These are phyloP conservation scores for Numenius phaeopus DNA, from an alignment of 2,797 vertebrate species.

Conservation along the genomic window DNA sequence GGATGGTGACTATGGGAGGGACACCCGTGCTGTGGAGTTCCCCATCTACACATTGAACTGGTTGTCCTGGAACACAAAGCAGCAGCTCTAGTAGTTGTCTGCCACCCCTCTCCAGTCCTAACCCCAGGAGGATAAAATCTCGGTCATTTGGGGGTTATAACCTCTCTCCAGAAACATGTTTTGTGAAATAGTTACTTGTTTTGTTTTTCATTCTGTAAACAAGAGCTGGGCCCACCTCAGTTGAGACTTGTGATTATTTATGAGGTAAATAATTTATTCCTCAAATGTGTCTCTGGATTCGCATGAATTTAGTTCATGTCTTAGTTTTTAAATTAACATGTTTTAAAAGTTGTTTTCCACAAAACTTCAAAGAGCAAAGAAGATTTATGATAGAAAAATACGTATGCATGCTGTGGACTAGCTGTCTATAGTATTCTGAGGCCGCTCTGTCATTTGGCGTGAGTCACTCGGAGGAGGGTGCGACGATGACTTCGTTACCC, in stretches of 20 bases:
- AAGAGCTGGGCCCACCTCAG: not conserved
- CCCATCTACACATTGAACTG: not conserved
- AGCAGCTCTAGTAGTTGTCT: not conserved
- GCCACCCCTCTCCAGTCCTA: not conserved
- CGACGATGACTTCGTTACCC: too few relatives aligned
- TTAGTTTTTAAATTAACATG: not conserved
- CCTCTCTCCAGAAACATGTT: not conserved
- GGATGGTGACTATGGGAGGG: not conserved
- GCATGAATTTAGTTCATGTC: not conserved
- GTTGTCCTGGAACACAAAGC: not conserved
- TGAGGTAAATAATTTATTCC: not conserved
- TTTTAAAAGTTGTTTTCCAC: not conserved
- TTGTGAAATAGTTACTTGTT: not conserved
- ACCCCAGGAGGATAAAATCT: not conserved
- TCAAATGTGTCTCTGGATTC: not conserved
- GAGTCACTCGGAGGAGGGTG: not conserved
- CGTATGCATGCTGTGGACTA: rapidly evolving
- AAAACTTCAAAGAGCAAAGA: not conserved
- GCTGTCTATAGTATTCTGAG: not conserved
- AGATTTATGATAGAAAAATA: not conserved
- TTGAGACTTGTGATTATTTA: not conserved
- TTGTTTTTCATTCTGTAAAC: not conserved
- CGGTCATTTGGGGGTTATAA: not conserved
- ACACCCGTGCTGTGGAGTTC: not conserved
- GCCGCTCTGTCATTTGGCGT: not conserved